These are phyloP conservation scores for Platorchestia sp. DNA, from an alignment of 1,140 invertebrate species.

Conservation along the genomic window DNA sequence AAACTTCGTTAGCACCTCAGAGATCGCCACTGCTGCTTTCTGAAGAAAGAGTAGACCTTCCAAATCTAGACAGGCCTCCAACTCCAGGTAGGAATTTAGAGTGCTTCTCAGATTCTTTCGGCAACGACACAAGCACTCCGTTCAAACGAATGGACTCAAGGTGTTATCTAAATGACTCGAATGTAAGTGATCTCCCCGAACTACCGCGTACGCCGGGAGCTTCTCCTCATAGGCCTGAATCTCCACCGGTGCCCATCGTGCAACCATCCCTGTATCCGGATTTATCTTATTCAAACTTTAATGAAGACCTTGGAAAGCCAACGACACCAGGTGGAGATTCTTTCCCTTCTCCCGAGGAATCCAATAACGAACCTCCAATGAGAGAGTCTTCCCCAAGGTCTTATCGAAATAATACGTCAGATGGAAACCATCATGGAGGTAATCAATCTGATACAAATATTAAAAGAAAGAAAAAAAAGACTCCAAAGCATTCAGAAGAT, in stretches of 20 bases:
- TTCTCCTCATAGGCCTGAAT: neutral
- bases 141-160: neutral
- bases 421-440: neutral
- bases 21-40: neutral
- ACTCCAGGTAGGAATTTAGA: constrained; percentile 34
- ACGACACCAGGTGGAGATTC: neutral
- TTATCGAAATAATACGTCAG: neutral
- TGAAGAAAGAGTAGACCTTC: neutral
- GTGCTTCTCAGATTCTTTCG: neutral
- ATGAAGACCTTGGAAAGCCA: neutral
- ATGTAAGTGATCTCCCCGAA: neutral
- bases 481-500: neutral
- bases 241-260: neutral
- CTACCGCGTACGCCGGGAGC: neutral
- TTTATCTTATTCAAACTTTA: neutral
- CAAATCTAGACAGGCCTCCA: neutral
- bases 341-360: neutral
- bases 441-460: neutral
- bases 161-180: neutral
- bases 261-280: neutral
- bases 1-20: neutral
- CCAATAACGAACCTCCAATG: neutral
- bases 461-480: neutral
- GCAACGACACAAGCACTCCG: neutral
- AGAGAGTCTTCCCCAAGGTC: neutral